Base-by-base conservation (phyloP, 2,113 vertebrate genomes). In the Cromileptes altivelis region DNA sequence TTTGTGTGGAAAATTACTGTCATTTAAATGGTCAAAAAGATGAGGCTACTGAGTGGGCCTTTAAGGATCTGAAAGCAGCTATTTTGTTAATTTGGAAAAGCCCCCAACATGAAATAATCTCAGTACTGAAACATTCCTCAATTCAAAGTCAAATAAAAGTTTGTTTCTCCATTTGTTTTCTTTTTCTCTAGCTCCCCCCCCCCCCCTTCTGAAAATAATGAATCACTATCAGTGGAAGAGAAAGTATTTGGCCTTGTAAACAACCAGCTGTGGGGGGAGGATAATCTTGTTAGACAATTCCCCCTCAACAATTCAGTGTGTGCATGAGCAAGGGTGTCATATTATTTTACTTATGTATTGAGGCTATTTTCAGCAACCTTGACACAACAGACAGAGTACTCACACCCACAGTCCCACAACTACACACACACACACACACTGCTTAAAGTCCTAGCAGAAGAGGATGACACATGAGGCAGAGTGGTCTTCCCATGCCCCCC, bases 401-500 rank as follows among this genome's bases (percentile, higher is more conserved):
- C 21, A 4, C 49, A 50, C 8, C 65, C 42, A 58, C 60, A 25
- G 25, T 73, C 58, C 70, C 77, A 60, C 74, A 37, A 17, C 15
- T 18, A 64, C 64, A 80, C 61, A 84, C 37, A 84, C 64, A 79
- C 78, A 77, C 68, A 82, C 81, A 82, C 67, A 79, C 56, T 65
- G 75, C 75, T 82, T 80, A 80, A 81, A 78, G 63, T 91, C 82
- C 80, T 84, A 75, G 75, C 60, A 91, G 86, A 85, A 86, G 65
- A 82, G 80, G 85, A 85, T 82, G 88, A 93, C 89, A 92, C 89
- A 76, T 78, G 81, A 89, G 90, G 89, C 86, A 86, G 88, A 91
- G 76, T 85, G 87, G 91, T 91, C 94, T 97, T 97, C 97, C 96
- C 96, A 97, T 96, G 96, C 95, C 95, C 96, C 94, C 94, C 94